These are phyloP conservation scores for Nesidiocoris tenuis DNA, from an alignment of 2,888 invertebrate genomes.

Conservation along the genomic window DNA sequence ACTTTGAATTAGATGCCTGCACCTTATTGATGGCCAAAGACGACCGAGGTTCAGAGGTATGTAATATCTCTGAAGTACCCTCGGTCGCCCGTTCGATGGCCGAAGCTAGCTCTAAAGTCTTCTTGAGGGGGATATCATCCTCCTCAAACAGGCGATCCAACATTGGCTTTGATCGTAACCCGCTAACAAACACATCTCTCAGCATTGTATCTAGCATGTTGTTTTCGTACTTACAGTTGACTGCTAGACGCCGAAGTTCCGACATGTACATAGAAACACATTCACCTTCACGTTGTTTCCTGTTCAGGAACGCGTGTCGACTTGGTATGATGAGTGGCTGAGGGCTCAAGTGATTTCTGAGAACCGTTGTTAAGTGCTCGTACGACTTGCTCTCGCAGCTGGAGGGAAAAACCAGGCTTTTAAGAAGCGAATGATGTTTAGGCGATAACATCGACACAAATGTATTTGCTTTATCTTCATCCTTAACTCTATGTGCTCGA, in stretches of 20 bases:
- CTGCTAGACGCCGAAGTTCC: background rate
- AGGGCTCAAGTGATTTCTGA: background rate
- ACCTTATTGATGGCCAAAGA: too few relatives aligned
- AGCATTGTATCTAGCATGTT: background rate
- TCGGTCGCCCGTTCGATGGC: background rate
- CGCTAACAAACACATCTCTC: too few relatives aligned
- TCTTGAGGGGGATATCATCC: background rate
- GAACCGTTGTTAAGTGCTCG: background rate
- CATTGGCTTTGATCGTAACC: background rate
- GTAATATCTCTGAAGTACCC: background rate
- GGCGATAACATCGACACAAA: background rate
- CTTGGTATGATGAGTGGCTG: background rate
- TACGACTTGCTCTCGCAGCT: background rate
- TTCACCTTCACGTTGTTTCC: constrained; percentile 18
- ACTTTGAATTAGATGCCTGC: too few relatives aligned
- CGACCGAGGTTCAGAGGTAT: too few relatives aligned
- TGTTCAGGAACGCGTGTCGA: constrained; percentile 2
- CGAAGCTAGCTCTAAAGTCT: background rate
- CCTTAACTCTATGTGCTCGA: background rate
- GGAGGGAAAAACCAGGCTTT: background rate
- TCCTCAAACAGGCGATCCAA: background rate
- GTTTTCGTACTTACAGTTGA: background rate
- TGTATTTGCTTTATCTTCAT: background rate
- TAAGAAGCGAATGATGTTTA: background rate
- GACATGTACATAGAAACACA: background rate